These are phyloP conservation scores for Pachypeltis micranthus DNA, from an alignment of 1,140 invertebrate genomes.

Conservation along the genomic window DNA sequence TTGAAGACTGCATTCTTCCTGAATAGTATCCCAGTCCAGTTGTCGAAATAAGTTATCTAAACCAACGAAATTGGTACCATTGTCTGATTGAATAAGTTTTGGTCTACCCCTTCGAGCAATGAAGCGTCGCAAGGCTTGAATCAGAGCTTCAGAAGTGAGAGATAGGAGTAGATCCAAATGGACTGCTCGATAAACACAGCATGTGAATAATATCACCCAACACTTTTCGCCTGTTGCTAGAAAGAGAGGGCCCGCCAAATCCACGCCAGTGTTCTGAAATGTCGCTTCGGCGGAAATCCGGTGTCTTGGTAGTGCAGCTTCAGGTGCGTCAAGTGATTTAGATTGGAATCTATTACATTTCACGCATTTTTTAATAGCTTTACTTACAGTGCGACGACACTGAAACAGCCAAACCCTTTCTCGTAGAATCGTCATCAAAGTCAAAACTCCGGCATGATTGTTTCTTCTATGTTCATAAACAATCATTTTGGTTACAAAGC, in stretches of 20 bases:
- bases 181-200: constrained; percentile 31
- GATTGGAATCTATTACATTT: background rate
- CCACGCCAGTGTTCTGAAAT: constrained; percentile 26
- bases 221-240: constrained; percentile 25
- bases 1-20: background rate
- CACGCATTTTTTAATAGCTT: background rate
- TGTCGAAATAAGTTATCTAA: constrained; percentile 18
- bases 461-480: background rate
- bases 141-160: constrained; percentile 27
- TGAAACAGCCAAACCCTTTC: background rate
- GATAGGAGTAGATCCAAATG: constrained; percentile 32
- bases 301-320: background rate
- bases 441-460: background rate
- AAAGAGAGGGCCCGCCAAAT: constrained; percentile 25
- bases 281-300: background rate
- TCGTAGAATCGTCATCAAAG: background rate
- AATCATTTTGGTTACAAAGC: background rate
- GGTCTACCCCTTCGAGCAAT: constrained; percentile 30
- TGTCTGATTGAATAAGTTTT: constrained; percentile 33
- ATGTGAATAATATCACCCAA: constrained; percentile 26
- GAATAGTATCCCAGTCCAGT: constrained; percentile 23
- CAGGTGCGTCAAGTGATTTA: background rate
- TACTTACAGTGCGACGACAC: background rate
- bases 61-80: constrained; percentile 33
- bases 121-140: constrained; percentile 30